Base-by-base conservation (phyloP, 2,797 vertebrate genomes). In the Carapus acus region DNA sequence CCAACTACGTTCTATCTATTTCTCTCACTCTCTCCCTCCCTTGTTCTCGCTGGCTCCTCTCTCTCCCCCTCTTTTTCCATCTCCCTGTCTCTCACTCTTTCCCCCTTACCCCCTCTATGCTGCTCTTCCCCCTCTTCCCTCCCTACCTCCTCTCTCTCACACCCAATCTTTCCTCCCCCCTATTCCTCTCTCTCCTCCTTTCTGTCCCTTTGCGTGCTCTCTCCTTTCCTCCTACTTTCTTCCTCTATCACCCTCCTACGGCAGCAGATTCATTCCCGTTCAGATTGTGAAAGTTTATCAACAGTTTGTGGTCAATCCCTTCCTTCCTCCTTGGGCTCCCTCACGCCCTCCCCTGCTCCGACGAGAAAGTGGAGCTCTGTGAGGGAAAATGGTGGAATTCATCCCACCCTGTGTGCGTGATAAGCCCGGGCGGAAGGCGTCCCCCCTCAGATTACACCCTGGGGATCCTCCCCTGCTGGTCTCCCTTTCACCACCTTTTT, bases 271-370 rank as follows among this genome's bases (percentile, higher is more conserved):
- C 8, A 38, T 52, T 68, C 58, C 76, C 74, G 78, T n/a, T 84
- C 83, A 85, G 59, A 83, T 78, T 78, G 71, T 85, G 65, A 64
- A 67, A 85, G 81, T 86, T 87, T 73, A 86, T 87, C 79, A 88
- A 85, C 81, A 83, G 43, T 67, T 56, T 51, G 49, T 76, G 81
- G 54, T 75, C 76, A 81, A 70, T 60, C 69, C 66, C 48, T 71
- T 71, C 12, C n/a, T 63, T 42, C 67, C 50, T 58, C 50, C 82
- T 86, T 87, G 82, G 85, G 66, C 71, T 63, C 65, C 31, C 59
- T 67, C 68, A 67, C 62, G 59, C 45, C 62, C 69, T 67, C 69
- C 58, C 63, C 39, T 14, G 74, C 70, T 58, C 50, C 64, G 15
- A 23, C 58, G 43, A 79, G 73, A 85, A 87, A 81, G 62, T 79